Evolutionary conservation across 2,113 vertebrate genomes (phyloP), one percentile per base, ranked within the genome.

Genomic region (Podiceps cristatus): DNA sequence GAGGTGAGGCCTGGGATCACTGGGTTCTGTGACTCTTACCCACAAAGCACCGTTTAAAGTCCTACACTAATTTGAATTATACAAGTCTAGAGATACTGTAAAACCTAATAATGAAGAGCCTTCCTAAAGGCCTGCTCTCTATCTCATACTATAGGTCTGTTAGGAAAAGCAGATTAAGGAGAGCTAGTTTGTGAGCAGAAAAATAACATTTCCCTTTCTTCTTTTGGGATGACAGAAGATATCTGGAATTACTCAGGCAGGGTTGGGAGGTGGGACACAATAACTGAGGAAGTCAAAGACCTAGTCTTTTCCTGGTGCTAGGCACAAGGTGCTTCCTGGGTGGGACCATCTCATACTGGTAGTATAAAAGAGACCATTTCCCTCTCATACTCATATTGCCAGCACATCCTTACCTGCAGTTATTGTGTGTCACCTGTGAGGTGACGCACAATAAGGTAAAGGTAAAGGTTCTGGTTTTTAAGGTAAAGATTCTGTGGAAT

Each of bases 391-490:
- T 62, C 18, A 23, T n/a, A 20, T 7, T 22, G 25, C 11, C 42
- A 7, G 40, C 52, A n/a, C 13, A n/a, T 22, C 20, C 14, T 23
- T 40, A 45, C 5, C 6, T 62, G 59, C 37, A 37, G 29, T 44
- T 29, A 22, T 86, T 0, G 0, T 9, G 18, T 9, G 52, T 25
- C 18, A 62, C 8, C 42, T 28, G 11, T 44, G 17, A 69, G 31
- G n/a, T n/a, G n/a, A n/a, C n/a, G n/a, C n/a, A n/a, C n/a, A n/a
- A n/a, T n/a, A n/a, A n/a, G n/a, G n/a, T n/a, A n/a, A n/a, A n/a
- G n/a, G n/a, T n/a, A n/a, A n/a, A n/a, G n/a, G n/a, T n/a, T n/a
- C n/a, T n/a, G n/a, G n/a, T n/a, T n/a, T n/a, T n/a, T n/a, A n/a
- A n/a, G n/a, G n/a, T n/a, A n/a, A n/a, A n/a, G n/a, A n/a, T n/a